These are phyloP conservation scores for Drosophila mayaguana DNA, from an alignment of 2,888 invertebrate genomes.

Conservation along the genomic window DNA sequence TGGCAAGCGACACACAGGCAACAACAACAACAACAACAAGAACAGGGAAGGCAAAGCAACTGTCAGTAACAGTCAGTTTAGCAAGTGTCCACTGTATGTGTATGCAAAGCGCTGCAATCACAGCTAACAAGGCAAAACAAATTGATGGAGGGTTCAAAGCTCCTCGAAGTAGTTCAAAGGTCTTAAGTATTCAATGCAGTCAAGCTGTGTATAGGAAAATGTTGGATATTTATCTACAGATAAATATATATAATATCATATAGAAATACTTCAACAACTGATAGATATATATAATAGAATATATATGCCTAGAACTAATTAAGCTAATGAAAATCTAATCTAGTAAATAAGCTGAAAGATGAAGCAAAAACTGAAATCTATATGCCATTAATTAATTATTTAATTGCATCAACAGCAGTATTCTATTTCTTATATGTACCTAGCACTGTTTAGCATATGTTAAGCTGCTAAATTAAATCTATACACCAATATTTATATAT, in stretches of 20 bases:
- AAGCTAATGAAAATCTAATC: neutral
- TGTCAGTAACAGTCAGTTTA: conserved; percentile 33
- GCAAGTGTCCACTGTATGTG: conserved; percentile 30
- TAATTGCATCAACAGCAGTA: too few relatives aligned
- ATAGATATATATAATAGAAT: too few relatives aligned
- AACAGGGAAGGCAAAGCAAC: conserved; percentile 1
- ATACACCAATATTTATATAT: neutral
- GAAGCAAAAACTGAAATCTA: too few relatives aligned
- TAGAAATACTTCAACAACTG: too few relatives aligned
- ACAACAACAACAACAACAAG: conserved; percentile 8
- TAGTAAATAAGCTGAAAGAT: too few relatives aligned
- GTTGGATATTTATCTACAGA: neutral
- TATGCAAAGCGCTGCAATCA: conserved; percentile 36
- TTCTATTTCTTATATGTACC: too few relatives aligned
- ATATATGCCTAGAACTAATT: neutral
- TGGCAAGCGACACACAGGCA: conserved; percentile 49
- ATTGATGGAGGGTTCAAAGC: conserved; percentile 8
- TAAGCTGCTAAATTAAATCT: neutral
- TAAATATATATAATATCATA: too few relatives aligned
- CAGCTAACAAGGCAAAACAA: conserved; percentile 13
- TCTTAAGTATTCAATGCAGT: neutral
- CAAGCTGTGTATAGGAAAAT: neutral
- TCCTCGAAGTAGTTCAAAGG: conserved; percentile 1
- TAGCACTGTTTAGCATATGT: too few relatives aligned
- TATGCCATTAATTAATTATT: too few relatives aligned